Evolutionary conservation across 92 coral and sea anemone genomes (phyloP).

Genomic region (Phenganax stokvisi): DNA sequence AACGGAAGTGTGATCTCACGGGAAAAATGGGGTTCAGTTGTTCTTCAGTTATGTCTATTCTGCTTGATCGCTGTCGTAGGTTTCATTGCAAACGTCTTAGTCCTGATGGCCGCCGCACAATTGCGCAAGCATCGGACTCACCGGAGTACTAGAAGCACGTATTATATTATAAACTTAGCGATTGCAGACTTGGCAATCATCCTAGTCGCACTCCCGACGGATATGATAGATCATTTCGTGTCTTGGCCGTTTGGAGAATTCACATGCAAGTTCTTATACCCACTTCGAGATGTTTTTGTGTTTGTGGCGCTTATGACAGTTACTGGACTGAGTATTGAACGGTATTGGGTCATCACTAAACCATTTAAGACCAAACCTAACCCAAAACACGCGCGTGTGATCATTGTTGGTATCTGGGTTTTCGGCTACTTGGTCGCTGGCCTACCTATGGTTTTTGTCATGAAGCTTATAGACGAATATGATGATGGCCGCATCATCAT

Average conservation of each 20-base stretch:
- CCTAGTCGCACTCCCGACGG: constrained; percentile 79
- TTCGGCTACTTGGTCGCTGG: constrained; percentile 59
- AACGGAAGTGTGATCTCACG: constrained; percentile 10
- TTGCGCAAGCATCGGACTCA: constrained; percentile 55
- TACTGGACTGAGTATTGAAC: constrained; percentile 78
- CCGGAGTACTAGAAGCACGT: constrained; percentile 73
- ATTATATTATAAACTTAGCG: constrained; percentile 88
- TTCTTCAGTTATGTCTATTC: constrained; percentile 73
- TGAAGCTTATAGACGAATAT: constrained; percentile 34
- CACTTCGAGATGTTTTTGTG: constrained; percentile 90
- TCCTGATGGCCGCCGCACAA: constrained; percentile 90
- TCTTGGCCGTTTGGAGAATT: constrained; percentile 98
- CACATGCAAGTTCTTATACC: constrained; percentile 84
- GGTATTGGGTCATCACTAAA: constrained; percentile 83
- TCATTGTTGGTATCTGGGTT: constrained; percentile 75
- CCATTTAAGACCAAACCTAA: constrained; percentile 81
- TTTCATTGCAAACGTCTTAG: constrained; percentile 89
- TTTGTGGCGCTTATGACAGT: constrained; percentile 81
- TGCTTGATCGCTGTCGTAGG: constrained; percentile 81
- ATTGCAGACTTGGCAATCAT: constrained; percentile 83
- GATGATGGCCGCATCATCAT: constrained; percentile 35
- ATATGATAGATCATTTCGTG: constrained; percentile 70
- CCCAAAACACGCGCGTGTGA: constrained; percentile 68
- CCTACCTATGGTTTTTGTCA: constrained; percentile 48
- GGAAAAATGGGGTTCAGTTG: constrained; percentile 41